Conservation (phyloP, 2,113 vertebrate genomes). For the Thalassoma bifasciatum region DNA sequence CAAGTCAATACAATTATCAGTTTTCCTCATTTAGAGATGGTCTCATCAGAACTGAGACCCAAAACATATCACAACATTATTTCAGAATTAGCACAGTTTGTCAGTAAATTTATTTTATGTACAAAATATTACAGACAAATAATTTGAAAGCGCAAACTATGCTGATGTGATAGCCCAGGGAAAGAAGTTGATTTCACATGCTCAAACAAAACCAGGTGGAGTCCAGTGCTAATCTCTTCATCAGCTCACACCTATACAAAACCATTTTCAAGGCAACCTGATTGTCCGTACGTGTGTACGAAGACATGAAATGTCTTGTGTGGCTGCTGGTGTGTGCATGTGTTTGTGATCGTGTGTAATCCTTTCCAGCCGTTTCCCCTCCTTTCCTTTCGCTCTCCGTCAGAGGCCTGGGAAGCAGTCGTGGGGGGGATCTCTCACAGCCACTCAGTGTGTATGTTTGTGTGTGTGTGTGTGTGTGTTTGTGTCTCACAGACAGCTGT, state of each 20-base stretch:
- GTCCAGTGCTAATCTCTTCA: not conserved
- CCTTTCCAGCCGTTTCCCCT: conserved; percentile 72
- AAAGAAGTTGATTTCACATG: not conserved
- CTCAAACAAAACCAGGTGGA: not conserved
- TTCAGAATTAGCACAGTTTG: no score
- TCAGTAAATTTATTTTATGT: no score
- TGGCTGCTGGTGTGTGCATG: conserved; percentile 40
- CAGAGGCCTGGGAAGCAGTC: conserved; percentile 80
- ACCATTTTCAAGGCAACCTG: not conserved
- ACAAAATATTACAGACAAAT: no score
- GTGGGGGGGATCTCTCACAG: conserved; percentile 78
- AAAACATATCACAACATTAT: no score
- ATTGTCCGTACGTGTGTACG: conserved; percentile 5
- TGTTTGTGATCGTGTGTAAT: conserved; percentile 63
- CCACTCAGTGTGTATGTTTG: conserved; percentile 56
- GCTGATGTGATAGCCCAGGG: no score
- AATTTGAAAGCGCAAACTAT: no score
- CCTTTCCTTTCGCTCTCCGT: conserved; percentile 58
- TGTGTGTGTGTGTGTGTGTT: conserved; percentile 57
- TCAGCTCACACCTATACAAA: not conserved
- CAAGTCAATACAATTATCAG: no score
- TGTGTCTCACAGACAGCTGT: conserved; percentile 80
- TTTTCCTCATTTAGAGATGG: no score
- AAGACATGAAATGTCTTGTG: conserved; percentile 24
- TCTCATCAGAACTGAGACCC: no score